A percentile compares a stretch with the other conserved stretches of the same genome.
These are phyloP conservation scores for Toxostoma redivivum DNA, from an alignment of 2,113 vertebrate genomes.

Conservation along the genomic window DNA sequence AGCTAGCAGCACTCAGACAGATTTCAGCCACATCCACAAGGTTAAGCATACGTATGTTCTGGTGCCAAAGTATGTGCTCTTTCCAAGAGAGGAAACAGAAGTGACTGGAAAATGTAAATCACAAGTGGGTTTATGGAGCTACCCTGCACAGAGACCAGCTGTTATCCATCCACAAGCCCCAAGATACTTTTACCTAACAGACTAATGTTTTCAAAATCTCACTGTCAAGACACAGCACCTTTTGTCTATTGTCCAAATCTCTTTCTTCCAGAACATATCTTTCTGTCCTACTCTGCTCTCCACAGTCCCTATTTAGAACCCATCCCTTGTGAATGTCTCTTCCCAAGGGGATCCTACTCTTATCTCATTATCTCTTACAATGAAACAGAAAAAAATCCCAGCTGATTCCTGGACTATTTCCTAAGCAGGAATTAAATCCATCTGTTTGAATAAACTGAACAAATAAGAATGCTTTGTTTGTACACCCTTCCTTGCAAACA, in stretches of 20 bases:
- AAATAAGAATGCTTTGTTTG: neutral
- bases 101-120: neutral
- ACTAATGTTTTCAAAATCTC: neutral
- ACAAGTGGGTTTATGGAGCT: neutral
- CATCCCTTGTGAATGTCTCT: neutral
- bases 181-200: neutral
- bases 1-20: neutral
- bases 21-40: neutral
- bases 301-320: fast-evolving
- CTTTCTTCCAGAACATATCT: neutral
- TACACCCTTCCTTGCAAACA: neutral
- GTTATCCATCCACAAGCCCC: neutral
- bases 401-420: neutral
- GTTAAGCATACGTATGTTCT: neutral
- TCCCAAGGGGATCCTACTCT: neutral
- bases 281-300: neutral
- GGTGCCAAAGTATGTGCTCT: neutral
- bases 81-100: neutral
- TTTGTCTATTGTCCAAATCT: neutral
- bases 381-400: neutral
- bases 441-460: neutral
- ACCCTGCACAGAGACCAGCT: neutral
- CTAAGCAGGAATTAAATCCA: neutral
- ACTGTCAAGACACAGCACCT: neutral
- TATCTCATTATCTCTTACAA: neutral